Evolutionary conservation across 2,113 vertebrate genomes (phyloP).

Genomic region (Mesoclemmys tuberculata): DNA sequence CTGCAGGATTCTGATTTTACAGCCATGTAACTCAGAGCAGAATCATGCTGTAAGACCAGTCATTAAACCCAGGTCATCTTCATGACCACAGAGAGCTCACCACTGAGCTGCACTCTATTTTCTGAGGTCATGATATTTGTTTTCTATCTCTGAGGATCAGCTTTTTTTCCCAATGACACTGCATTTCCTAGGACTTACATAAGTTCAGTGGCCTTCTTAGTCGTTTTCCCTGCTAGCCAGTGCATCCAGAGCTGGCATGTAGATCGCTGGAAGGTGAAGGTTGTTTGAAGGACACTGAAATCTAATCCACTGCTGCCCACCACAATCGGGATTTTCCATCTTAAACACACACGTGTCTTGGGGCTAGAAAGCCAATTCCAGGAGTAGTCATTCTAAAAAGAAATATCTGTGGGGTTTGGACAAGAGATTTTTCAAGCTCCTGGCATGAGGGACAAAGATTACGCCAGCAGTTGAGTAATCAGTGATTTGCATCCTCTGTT

Average conservation of each 20-base stretch:
- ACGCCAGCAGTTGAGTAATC: not conserved
- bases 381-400: no score
- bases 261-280: not conserved
- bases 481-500: not conserved
- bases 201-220: constrained; percentile 43
- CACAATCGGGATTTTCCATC: no score
- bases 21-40: rapidly evolving
- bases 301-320: rapidly evolving
- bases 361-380: no score
- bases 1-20: rapidly evolving
- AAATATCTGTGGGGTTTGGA: no score
- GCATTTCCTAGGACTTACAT: not conserved
- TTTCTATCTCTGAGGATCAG: not conserved
- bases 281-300: constrained; percentile 6
- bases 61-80: not conserved
- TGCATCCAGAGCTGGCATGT: not conserved
- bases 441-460: no score
- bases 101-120: rapidly evolving
- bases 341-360: no score
- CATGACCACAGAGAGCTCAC: not conserved
- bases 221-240: not conserved
- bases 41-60: not conserved
- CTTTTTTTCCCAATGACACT: rapidly evolving
- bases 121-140: not conserved
- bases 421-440: no score